These are phyloP conservation scores for Myrmecobius fasciatus DNA, from an alignment of 2,113 vertebrate species.

Conservation along the genomic window DNA sequence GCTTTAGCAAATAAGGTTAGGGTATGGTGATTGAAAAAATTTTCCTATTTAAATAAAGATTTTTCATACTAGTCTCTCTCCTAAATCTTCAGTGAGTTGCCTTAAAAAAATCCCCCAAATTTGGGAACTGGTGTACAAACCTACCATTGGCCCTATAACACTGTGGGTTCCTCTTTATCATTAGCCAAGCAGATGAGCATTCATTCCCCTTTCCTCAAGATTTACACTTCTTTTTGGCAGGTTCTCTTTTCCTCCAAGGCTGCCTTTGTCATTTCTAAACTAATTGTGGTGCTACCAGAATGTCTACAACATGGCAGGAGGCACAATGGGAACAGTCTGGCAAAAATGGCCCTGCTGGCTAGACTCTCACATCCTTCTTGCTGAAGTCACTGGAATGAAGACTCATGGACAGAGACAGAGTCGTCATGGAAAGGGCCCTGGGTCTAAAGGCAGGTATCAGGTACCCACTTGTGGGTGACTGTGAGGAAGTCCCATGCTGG, in stretches of 20 bases:
- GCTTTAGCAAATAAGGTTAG: neutral
- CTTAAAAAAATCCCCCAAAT: neutral
- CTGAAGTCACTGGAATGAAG: neutral
- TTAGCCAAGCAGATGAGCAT: neutral
- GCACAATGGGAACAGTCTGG: neutral
- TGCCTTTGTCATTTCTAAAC: neutral
- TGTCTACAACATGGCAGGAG: neutral
- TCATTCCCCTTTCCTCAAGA: neutral
- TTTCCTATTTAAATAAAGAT: neutral
- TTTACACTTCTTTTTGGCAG: neutral
- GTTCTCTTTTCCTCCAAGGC: neutral
- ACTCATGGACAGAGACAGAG: neutral
- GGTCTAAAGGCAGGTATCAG: neutral
- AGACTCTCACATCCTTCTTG: neutral
- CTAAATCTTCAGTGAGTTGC: neutral
- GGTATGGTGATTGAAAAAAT: neutral
- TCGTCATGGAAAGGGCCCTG: neutral
- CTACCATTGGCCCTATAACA: neutral
- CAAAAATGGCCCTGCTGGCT: neutral
- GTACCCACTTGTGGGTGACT: neutral
- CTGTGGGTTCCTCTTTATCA: neutral
- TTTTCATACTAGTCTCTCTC: neutral
- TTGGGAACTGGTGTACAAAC: neutral
- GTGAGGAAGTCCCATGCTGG: neutral
- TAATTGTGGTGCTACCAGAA: neutral